These are phyloP conservation scores for Clarias gariepinus DNA, from an alignment of 2,113 vertebrate genomes.

Conservation along the genomic window DNA sequence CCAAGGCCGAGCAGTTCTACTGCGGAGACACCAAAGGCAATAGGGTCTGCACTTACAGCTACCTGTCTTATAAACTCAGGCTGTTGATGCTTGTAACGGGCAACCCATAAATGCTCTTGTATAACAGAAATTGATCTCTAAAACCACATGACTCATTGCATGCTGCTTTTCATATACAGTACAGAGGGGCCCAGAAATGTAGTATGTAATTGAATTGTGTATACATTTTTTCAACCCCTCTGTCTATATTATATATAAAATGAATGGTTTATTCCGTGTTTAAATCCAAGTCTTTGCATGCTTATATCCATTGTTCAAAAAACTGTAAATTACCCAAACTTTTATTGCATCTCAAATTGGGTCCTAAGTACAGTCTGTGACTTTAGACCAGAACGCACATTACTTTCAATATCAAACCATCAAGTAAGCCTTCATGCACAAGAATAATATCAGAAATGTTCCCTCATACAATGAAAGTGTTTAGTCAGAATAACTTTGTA, in stretches of 20 bases:
- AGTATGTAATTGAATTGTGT: too few relatives aligned
- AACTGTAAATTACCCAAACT: neutral
- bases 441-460: neutral
- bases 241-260: neutral
- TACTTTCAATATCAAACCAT: neutral
- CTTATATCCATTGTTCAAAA: neutral
- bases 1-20: constrained; percentile 97
- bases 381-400: neutral
- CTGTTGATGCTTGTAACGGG: neutral
- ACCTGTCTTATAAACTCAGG: neutral
- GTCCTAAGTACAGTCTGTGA: neutral
- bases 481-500: neutral
- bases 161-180: too few relatives aligned
- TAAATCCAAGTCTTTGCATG: neutral
- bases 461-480: neutral
- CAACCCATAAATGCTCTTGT: neutral
- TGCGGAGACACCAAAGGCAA: constrained; percentile 86
- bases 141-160: neutral
- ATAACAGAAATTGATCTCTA: neutral
- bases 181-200: too few relatives aligned
- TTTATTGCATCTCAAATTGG: neutral
- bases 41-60: constrained; percentile 65
- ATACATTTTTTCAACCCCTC: too few relatives aligned
- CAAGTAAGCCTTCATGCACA: neutral
- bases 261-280: neutral